Conservation (phyloP, 2,797 vertebrate genomes). For the Girardinus metallicus region DNA sequence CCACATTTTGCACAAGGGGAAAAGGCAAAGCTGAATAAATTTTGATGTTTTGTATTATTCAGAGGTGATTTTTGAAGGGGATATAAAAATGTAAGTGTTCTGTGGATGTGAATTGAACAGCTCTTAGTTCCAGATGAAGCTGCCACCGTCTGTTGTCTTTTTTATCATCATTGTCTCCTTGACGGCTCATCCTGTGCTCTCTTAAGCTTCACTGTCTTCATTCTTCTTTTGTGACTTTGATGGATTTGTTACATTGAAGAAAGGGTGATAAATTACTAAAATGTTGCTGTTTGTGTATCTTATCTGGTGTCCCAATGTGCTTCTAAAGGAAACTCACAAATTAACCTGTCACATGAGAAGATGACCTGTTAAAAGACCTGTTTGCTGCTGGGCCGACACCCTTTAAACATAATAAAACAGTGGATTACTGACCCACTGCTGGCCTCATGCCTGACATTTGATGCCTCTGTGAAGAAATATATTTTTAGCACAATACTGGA, state of each 20-base stretch:
- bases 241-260: slow-evolving; percentile 30
- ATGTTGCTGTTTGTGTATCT: slow-evolving; percentile 33
- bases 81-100: slow-evolving; percentile 23
- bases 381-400: slow-evolving; percentile 9
- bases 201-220: slow-evolving; percentile 60
- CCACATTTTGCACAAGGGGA: background rate
- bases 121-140: slow-evolving; percentile 58
- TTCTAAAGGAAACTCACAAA: slow-evolving; percentile 24
- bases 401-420: slow-evolving; percentile 1
- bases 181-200: slow-evolving; percentile 36
- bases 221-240: slow-evolving; percentile 43
- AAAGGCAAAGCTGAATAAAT: slow-evolving; percentile 19
- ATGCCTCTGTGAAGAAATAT: slow-evolving; percentile 8
- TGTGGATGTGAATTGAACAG: slow-evolving; percentile 41
- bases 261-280: slow-evolving; percentile 34
- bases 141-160: slow-evolving; percentile 47
- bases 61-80: slow-evolving; percentile 26
- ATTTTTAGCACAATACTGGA: background rate
- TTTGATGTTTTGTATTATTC: slow-evolving; percentile 32
- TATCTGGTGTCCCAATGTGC: slow-evolving; percentile 42
- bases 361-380: slow-evolving; percentile 19
- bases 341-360: slow-evolving; percentile 7
- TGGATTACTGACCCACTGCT: slow-evolving; percentile 12
- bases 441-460: slow-evolving; percentile 4
- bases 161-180: slow-evolving; percentile 48